These are phyloP conservation scores for Chrysemys picta DNA, from an alignment of 2,113 vertebrate genomes.

Conservation along the genomic window DNA sequence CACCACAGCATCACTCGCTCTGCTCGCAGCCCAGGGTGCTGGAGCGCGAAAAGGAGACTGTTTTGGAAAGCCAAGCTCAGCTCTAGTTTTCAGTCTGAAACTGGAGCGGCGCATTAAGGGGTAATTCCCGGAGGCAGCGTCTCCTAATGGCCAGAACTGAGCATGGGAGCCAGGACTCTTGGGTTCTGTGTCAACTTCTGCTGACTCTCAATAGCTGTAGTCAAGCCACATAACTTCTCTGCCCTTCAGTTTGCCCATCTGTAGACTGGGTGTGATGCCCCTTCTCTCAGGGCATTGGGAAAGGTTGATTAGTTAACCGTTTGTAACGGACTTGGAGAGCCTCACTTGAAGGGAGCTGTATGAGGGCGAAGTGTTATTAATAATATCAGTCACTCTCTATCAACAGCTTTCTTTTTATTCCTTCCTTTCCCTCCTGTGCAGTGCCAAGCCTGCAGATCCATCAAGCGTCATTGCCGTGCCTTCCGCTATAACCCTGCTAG, in stretches of 20 bases:
- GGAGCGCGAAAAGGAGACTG: not conserved
- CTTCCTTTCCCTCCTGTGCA: not conserved
- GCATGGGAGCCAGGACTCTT: not conserved
- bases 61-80: not conserved
- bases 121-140: not conserved
- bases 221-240: not conserved
- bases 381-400: not conserved
- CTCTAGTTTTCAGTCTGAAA: not conserved
- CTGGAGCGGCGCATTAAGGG: not conserved
- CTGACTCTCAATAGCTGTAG: not conserved
- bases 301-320: not conserved
- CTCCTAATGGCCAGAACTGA: not conserved
- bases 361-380: not conserved
- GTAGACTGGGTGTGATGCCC: not conserved
- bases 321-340: not conserved
- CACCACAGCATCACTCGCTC: too few relatives aligned
- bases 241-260: not conserved
- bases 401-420: not conserved
- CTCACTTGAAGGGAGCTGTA: accelerated
- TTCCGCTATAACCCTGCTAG: constrained; percentile 17
- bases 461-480: constrained; percentile 47
- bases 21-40: not conserved
- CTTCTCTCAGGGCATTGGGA: not conserved
- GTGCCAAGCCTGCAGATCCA: not conserved
- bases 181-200: not conserved